A percentile compares a stretch with the other conserved stretches of the same genome.
Conservation (phyloP, 2,797 vertebrate species). For the Premnoplex brunnescens region DNA sequence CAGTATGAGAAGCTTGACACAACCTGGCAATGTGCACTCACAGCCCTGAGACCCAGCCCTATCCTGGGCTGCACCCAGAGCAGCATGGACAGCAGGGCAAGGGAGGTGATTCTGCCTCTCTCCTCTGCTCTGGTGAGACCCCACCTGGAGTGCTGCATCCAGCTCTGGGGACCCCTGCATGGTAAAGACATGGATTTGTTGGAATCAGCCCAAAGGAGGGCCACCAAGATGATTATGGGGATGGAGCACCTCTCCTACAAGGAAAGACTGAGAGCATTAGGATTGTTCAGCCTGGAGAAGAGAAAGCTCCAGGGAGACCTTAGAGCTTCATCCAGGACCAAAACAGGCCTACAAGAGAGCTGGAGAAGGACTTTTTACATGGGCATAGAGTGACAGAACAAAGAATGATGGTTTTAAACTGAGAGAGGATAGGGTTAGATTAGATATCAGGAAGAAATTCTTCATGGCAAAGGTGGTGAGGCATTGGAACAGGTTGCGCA, state of each 20-base stretch:
- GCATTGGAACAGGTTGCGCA: not conserved
- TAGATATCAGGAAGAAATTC: not conserved
- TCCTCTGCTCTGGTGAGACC: not conserved
- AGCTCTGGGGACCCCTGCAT: not conserved
- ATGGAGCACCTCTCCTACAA: not conserved
- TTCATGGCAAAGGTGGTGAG: not conserved
- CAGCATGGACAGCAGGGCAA: fast-evolving
- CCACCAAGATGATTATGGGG: fast-evolving
- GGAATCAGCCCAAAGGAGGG: not conserved
- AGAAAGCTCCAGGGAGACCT: not conserved
- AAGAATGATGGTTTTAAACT: not conserved
- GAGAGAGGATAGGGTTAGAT: not conserved
- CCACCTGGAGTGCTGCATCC: not conserved
- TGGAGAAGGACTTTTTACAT: not conserved
- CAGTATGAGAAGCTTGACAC: not conserved
- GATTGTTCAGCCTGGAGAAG: not conserved
- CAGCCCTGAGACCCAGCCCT: not conserved
- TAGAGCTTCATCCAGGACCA: not conserved
- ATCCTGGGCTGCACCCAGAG: not conserved
- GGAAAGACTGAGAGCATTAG: not conserved
- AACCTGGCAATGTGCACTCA: not conserved
- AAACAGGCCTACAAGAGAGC: not conserved
- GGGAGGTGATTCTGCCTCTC: not conserved
- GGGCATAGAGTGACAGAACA: not conserved
- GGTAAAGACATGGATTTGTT: not conserved